Evolutionary conservation across 2,113 vertebrate genomes (phyloP), one percentile per base, ranked within the genome.

Genomic region (Manacus vitellinus): DNA sequence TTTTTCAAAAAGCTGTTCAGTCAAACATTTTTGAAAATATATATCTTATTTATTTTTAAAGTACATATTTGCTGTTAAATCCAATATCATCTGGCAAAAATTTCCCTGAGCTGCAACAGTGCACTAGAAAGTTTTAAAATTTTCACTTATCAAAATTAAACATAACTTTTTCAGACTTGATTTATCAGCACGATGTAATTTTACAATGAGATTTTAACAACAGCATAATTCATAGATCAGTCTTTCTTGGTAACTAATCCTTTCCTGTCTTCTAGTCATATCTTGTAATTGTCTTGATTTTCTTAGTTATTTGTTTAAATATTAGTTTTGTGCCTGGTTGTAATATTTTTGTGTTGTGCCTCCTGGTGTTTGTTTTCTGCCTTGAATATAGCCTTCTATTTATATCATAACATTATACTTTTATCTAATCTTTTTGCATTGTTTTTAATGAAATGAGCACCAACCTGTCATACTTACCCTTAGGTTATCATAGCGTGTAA

Each of bases 241-340:
- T 59, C 22, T 49, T 56, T 56, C 37, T 52, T 73, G 6, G 18
- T 54, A 62, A 19, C 7, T 74, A 10, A 55, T 63, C 7, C 56
- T 81, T 73, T 52, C 12, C 12, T 43, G 8, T 74, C 17, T 66
- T 66, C 41, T 47, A 33, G 23, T 37, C 65, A 14, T 31, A 24
- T 31, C 17, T 77, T 47, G 1, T 27, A 56, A 46, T 43, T 24
- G 5, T 59, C 31, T 63, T 70, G 2, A 39, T 65, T 66, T 33
- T 74, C 11, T 9, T 11, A 14, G 7, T 35, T 74, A 61, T 51
- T 87, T 59, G 43, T 87, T 78, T 10, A 56, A 70, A n/a, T 73
- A 37, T n/a, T 47, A 41, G 3, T 22, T 85, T n/a, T 39, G 3
- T 41, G 1, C 3, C 9, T 4, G 1, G 2, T 37, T 80, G 14